phyloP scores from a whole-genome alignment of 2,113 vertebrate species.

The Dolichotis patagonum region DNA sequence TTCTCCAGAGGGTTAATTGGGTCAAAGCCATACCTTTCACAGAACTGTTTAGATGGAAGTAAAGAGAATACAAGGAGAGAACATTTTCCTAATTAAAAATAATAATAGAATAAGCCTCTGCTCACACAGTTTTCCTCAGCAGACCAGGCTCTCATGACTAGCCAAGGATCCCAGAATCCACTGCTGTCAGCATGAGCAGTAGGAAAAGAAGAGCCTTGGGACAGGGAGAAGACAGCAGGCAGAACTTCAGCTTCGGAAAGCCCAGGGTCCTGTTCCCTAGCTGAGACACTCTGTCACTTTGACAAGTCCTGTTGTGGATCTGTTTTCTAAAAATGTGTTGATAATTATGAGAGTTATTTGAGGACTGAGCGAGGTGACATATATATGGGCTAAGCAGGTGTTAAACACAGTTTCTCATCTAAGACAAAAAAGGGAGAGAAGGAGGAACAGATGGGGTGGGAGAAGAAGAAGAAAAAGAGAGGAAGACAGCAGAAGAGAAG shows the following conservation, averaged over 20 bases:
- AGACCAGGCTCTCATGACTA: background rate
- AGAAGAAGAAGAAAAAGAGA: background rate
- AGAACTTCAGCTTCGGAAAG: background rate
- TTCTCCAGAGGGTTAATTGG: slow-evolving; percentile 11
- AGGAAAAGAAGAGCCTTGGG: background rate
- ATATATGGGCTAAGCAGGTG: background rate
- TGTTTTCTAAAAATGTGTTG: background rate
- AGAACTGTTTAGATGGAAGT: slow-evolving; percentile 43
- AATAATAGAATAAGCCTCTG: slow-evolving; percentile 9
- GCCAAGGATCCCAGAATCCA: background rate
- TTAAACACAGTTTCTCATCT: background rate
- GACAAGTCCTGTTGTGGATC: background rate
- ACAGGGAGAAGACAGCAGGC: background rate
- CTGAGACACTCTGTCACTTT: background rate
- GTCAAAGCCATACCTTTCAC: slow-evolving; percentile 37
- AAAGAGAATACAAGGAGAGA: background rate
- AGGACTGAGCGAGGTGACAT: background rate
- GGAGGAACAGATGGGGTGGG: background rate
- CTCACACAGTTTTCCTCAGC: background rate
- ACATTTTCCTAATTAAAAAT: slow-evolving; percentile 6
- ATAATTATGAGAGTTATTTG: background rate
- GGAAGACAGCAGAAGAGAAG: rapidly evolving
- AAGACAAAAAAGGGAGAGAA: background rate
- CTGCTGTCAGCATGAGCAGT: background rate
- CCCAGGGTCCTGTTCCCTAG: background rate